Conservation (phyloP, 2,797 vertebrate genomes). For the Urocyon cinereoargenteus region DNA sequence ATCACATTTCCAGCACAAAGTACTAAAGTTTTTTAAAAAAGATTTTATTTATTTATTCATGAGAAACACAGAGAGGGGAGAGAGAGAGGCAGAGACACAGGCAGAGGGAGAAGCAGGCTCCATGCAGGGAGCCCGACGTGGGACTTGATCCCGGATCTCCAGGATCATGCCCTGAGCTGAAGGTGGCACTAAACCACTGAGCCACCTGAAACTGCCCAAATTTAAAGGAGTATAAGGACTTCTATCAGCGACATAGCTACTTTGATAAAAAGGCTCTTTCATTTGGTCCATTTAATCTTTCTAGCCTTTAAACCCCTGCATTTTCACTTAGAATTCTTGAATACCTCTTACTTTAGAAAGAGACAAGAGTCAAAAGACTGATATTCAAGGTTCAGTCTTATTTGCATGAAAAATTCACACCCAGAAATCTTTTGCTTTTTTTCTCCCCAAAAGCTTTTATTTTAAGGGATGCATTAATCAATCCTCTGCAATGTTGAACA, state of each 20-base stretch:
- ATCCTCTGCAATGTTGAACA: not conserved
- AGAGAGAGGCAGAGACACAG: too few species aligned
- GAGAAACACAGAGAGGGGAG: too few species aligned
- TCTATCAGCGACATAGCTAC: not conserved
- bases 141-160: too few species aligned
- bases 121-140: too few species aligned
- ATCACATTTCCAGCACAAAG: not conserved
- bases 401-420: not conserved
- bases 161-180: too few species aligned
- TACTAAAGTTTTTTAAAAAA: not conserved
- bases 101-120: too few species aligned
- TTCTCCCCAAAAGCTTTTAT: not conserved
- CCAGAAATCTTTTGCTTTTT: not conserved
- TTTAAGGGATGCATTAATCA: not conserved
- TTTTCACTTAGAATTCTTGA: slow-evolving; percentile 22
- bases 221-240: not conserved
- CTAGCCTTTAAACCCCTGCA: not conserved
- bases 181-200: too few species aligned
- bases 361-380: not conserved
- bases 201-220: too few species aligned
- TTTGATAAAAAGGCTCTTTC: not conserved
- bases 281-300: not conserved
- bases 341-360: not conserved
- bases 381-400: slow-evolving; percentile 1
- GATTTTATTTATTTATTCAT: too few species aligned